A percentile compares a stretch with the other conserved stretches of the same genome.
Conservation (phyloP, 2,888 invertebrate genomes). For the Chironomus riparius region DNA sequence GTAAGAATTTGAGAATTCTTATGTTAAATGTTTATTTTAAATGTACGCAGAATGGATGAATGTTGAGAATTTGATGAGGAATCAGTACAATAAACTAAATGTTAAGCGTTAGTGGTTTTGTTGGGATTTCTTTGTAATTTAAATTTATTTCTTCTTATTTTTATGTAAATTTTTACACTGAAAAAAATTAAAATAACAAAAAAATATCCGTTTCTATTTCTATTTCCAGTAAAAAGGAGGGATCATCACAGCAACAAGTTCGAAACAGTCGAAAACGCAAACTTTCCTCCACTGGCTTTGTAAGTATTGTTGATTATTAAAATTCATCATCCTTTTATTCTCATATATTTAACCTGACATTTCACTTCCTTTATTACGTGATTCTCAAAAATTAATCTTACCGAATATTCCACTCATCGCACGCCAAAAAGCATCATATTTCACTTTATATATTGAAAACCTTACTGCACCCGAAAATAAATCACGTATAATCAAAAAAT, state of each 20-base stretch:
- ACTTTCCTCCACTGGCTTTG: conserved; percentile 16
- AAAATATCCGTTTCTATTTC: background rate
- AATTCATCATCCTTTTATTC: background rate
- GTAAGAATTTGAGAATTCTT: background rate
- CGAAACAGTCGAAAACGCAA: conserved; percentile 14
- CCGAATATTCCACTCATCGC: conserved; percentile 14
- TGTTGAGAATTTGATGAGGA: background rate
- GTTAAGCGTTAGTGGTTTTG: background rate
- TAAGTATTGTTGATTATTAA: background rate
- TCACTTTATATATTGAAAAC: background rate
- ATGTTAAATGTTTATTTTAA: background rate
- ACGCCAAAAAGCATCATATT: conserved; percentile 25
- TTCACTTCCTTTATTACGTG: conserved; percentile 11
- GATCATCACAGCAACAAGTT: conserved; percentile 11
- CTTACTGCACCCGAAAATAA: background rate
- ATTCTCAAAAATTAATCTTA: background rate
- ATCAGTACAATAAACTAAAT: background rate
- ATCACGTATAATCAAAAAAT: background rate
- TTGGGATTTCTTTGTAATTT: background rate
- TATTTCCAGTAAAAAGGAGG: conserved; percentile 8
- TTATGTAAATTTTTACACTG: background rate
- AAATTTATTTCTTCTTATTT: background rate
- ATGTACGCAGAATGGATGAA: background rate
- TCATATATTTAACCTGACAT: conserved; percentile 19
- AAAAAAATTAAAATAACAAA: background rate